These are phyloP conservation scores for Scomberomorus guttatus DNA, from an alignment of 2,797 vertebrate species.

Conservation along the genomic window DNA sequence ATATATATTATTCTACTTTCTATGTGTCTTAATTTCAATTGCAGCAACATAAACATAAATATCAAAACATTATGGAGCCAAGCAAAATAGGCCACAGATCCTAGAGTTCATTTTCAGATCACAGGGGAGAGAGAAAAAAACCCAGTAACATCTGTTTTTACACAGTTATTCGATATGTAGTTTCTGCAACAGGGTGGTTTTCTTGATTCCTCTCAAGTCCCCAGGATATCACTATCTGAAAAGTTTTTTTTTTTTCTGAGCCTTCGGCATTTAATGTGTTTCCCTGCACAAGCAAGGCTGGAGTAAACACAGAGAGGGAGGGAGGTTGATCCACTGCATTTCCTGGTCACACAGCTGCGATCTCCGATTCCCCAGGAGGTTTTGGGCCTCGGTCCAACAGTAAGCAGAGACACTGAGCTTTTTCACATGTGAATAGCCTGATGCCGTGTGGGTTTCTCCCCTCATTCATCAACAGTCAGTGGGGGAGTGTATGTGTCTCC, in stretches of 20 bases:
- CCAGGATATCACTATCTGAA: conserved; percentile 31
- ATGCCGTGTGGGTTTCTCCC: conserved; percentile 17
- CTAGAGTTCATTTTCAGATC: conserved; percentile 30
- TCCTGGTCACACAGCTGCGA: conserved; percentile 50
- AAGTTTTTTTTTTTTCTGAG: conserved; percentile 60
- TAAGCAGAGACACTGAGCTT: conserved; percentile 37
- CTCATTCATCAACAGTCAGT: conserved; percentile 31
- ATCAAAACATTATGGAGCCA: background rate
- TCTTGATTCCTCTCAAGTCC: conserved; percentile 10
- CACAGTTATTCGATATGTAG: background rate
- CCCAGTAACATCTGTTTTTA: conserved; percentile 2
- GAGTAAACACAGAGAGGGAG: conserved; percentile 84
- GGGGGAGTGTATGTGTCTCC: conserved; percentile 17
- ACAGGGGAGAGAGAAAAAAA: background rate
- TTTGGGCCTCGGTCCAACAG: conserved; percentile 31
- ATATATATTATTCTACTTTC: background rate
- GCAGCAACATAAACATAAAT: background rate
- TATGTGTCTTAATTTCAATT: background rate
- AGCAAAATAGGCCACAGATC: conserved; percentile 7
- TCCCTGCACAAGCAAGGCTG: conserved; percentile 85
- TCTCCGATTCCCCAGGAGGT: conserved; percentile 36
- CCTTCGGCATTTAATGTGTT: conserved; percentile 62
- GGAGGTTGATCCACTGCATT: conserved; percentile 80
- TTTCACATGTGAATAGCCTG: conserved; percentile 36
- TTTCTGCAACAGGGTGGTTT: background rate